Conservation (phyloP, 2,797 vertebrate species). For the Xenopus petersii region DNA sequence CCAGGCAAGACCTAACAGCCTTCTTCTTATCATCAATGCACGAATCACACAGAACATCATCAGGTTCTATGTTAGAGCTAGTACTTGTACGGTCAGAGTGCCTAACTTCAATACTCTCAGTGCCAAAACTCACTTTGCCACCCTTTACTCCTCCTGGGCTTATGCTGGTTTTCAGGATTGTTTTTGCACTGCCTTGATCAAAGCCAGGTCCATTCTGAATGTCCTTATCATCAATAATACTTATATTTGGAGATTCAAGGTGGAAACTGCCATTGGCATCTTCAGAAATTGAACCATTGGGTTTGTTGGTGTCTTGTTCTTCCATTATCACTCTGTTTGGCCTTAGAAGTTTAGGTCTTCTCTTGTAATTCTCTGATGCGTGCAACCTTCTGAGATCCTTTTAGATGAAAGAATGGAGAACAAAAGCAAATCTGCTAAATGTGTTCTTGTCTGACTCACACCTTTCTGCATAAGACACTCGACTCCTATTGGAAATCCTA, state of each 20-base stretch:
- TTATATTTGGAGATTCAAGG: slow-evolving; percentile 3
- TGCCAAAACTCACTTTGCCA: slow-evolving; percentile 16
- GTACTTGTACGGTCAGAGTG: slow-evolving; percentile 24
- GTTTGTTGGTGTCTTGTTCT: slow-evolving; percentile 22
- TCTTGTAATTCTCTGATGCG: not conserved
- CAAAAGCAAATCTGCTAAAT: slow-evolving; percentile 23
- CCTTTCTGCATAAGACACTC: slow-evolving; percentile 22
- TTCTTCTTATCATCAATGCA: slow-evolving; percentile 93
- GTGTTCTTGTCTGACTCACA: slow-evolving; percentile 55
- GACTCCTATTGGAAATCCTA: slow-evolving; percentile 21
- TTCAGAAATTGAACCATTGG: slow-evolving; percentile 34
- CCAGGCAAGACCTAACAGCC: slow-evolving; percentile 90
- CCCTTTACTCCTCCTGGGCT: slow-evolving; percentile 15
- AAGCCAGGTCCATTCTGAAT: slow-evolving; percentile 7
- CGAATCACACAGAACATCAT: slow-evolving; percentile 92
- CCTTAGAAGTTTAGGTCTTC: not conserved
- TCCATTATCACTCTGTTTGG: slow-evolving; percentile 9
- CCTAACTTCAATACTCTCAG: slow-evolving; percentile 13
- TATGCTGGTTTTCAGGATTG: slow-evolving; percentile 19
- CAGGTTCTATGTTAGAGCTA: slow-evolving; percentile 52
- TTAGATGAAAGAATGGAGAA: slow-evolving; percentile 44
- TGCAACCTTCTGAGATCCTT: not conserved
- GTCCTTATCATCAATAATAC: slow-evolving; percentile 17
- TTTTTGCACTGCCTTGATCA: slow-evolving; percentile 14
- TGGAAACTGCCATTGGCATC: slow-evolving; percentile 4